Evolutionary conservation across 2,888 invertebrate genomes (phyloP).

Genomic region (Drosophila sordidapex): DNA sequence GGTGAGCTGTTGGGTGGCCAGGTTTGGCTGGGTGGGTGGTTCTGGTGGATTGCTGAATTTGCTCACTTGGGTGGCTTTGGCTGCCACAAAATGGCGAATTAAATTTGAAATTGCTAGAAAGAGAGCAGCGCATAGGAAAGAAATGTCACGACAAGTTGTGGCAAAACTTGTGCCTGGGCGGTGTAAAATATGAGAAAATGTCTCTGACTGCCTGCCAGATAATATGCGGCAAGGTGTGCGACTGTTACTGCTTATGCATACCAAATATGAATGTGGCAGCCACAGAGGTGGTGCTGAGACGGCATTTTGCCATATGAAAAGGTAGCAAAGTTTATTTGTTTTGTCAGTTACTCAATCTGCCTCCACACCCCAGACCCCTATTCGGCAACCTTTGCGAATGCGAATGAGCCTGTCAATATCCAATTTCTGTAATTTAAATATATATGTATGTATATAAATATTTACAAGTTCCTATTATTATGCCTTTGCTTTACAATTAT

Average conservation of each 20-base stretch:
- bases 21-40: slow-evolving; percentile 11
- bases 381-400: slow-evolving; percentile 21
- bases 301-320: slow-evolving; percentile 27
- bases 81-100: slow-evolving; percentile 75
- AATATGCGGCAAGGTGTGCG: slow-evolving; percentile 67
- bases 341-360: slow-evolving; percentile 49
- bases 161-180: slow-evolving; percentile 67
- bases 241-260: slow-evolving; percentile 74
- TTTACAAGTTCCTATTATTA: slow-evolving; percentile 3
- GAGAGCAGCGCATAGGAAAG: slow-evolving; percentile 17
- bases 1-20: slow-evolving; percentile 33
- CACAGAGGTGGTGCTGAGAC: slow-evolving; percentile 4
- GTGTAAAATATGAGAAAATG: slow-evolving; percentile 77
- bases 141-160: slow-evolving; percentile 72
- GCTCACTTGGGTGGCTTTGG: slow-evolving; percentile 56
- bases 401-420: slow-evolving; percentile 41
- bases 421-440: slow-evolving; percentile 20
- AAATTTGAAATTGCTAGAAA: slow-evolving; percentile 75
- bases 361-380: background rate
- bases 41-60: slow-evolving; percentile 39
- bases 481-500: background rate
- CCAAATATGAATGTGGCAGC: slow-evolving; percentile 59
- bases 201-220: slow-evolving; percentile 40
- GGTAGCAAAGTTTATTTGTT: slow-evolving; percentile 64
- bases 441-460: background rate